Conservation (phyloP, 2,888 invertebrate genomes). For the Noctuana brunneofusca region DNA sequence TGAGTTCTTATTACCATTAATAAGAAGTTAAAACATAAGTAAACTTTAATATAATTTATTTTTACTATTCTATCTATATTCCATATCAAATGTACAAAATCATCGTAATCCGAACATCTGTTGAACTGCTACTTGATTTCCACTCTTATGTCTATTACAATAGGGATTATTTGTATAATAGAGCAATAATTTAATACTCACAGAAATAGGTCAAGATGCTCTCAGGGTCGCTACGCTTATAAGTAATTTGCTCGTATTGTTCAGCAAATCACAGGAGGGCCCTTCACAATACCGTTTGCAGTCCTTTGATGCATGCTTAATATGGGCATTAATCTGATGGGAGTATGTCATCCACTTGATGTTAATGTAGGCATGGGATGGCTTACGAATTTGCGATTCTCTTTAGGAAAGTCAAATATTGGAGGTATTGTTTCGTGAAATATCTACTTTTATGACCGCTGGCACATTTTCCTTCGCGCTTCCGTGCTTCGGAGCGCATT, state of each 20-base stretch:
- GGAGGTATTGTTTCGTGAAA: conserved; percentile 10
- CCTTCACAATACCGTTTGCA: conserved; percentile 61
- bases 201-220: conserved; percentile 74
- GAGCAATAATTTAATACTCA: conserved; percentile 56
- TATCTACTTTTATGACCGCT: too few relatives aligned
- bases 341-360: conserved; percentile 77
- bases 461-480: too few relatives aligned
- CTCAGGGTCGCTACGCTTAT: conserved; percentile 69
- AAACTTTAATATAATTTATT: too few relatives aligned
- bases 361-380: conserved; percentile 61
- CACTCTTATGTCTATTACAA: neutral
- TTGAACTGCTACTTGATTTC: neutral
- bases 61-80: too few relatives aligned
- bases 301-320: conserved; percentile 79
- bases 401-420: conserved; percentile 44
- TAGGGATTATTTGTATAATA: neutral
- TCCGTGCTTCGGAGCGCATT: too few relatives aligned
- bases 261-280: conserved; percentile 64
- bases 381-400: conserved; percentile 65
- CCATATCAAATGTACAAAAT: too few relatives aligned
- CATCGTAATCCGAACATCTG: neutral
- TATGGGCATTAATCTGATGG: conserved; percentile 72
- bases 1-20: too few relatives aligned
- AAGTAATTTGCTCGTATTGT: conserved; percentile 70
- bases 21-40: too few relatives aligned